Percentiles rank a stretch among this genome's conserved stretches.
Conservation (phyloP, 2,797 vertebrate species). For the Tinamus major region DNA sequence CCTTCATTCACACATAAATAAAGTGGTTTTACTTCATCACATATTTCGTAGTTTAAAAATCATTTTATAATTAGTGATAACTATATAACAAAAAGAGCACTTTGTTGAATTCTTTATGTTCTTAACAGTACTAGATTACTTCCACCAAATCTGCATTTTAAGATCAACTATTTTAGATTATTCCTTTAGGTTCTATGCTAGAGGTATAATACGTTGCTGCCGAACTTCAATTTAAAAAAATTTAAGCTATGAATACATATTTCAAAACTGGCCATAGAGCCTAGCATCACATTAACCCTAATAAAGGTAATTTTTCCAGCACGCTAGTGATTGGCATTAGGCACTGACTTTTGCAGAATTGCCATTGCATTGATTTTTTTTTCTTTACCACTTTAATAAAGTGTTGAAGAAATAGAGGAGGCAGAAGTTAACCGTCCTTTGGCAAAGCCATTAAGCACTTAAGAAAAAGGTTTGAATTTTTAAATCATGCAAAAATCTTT, state of each 20-base stretch:
- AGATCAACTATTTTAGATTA: neutral
- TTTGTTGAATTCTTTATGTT: neutral
- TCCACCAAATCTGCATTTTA: neutral
- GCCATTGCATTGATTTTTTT: slow-evolving; percentile 60
- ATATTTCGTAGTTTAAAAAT: neutral
- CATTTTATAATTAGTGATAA: neutral
- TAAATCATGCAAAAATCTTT: slow-evolving; percentile 25
- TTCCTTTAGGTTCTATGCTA: neutral
- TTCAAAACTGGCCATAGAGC: slow-evolving; percentile 47
- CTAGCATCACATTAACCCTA: slow-evolving; percentile 46
- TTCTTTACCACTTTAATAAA: slow-evolving; percentile 54
- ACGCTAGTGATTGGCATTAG: slow-evolving; percentile 67
- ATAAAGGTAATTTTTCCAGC: slow-evolving; percentile 63
- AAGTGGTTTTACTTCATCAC: neutral
- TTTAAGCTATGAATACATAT: slow-evolving; percentile 18
- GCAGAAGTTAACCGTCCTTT: slow-evolving; percentile 20
- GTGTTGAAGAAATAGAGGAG: slow-evolving; percentile 29
- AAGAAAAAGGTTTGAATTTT: slow-evolving; percentile 32
- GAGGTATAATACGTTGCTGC: neutral
- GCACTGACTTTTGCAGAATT: slow-evolving; percentile 50
- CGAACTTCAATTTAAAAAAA: slow-evolving; percentile 44
- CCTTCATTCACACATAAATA: neutral
- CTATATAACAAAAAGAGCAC: neutral
- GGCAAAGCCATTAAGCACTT: slow-evolving; percentile 38
- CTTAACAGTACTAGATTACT: neutral